phyloP scores from a whole-genome alignment of 53 echinoderm and acorn worm species.

The Hippasteria phrygiana region DNA sequence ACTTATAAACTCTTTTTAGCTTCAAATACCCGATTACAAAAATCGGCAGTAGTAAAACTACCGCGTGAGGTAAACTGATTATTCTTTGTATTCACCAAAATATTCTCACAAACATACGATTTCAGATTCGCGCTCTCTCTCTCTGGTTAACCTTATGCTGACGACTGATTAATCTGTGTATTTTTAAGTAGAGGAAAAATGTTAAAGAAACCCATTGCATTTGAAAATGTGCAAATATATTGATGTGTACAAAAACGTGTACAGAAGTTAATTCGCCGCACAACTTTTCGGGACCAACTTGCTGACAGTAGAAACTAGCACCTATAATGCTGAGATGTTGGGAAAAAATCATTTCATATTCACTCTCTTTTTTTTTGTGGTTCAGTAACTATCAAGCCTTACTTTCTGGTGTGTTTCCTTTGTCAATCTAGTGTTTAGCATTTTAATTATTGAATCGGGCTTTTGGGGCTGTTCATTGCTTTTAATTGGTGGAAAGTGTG shows the following conservation, averaged over 20 bases:
- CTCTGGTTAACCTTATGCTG: background rate
- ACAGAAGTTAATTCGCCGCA: constrained; percentile 34
- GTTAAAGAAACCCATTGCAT: background rate
- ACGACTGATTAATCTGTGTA: constrained; percentile 27
- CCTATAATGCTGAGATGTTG: constrained; percentile 49
- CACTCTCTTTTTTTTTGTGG: background rate
- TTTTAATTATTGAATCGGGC: background rate
- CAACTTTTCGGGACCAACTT: constrained; percentile 60
- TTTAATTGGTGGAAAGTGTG: background rate
- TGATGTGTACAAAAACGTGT: constrained; percentile 39
- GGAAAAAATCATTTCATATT: constrained; percentile 17
- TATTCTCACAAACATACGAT: constrained; percentile 1
- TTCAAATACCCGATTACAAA: constrained; percentile 18
- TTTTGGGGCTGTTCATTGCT: background rate
- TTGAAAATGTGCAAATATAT: background rate
- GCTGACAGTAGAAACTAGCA: constrained; percentile 45
- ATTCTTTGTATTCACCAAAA: constrained; percentile 56
- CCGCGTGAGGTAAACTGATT: constrained; percentile 11
- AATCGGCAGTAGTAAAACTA: background rate
- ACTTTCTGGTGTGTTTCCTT: background rate
- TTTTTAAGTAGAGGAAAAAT: constrained; percentile 15
- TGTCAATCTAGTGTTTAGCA: constrained; percentile 22
- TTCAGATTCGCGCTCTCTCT: constrained; percentile 8
- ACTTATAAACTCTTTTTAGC: constrained; percentile 37
- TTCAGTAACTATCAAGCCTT: background rate